Conservation (phyloP, 2,797 vertebrate genomes). For the Limosa lapponica region DNA sequence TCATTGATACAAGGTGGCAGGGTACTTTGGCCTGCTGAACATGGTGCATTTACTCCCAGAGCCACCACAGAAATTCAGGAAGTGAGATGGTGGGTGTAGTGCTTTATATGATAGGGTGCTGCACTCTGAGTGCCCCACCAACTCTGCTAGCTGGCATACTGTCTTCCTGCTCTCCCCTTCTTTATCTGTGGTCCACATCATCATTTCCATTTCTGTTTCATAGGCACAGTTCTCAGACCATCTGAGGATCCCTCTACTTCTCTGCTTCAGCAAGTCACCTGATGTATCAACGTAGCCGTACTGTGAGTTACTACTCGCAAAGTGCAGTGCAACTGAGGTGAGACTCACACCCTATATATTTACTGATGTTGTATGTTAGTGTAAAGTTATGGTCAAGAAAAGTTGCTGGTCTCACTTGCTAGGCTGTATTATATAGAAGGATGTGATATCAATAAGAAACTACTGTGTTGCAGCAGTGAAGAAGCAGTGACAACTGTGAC, state of each 20-base stretch:
- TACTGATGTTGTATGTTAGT: background rate
- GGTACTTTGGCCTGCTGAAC: background rate
- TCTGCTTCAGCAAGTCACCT: background rate
- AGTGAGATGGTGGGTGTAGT: rapidly evolving
- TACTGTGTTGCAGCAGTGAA: background rate
- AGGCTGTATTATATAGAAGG: background rate
- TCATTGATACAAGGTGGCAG: background rate
- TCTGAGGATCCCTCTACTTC: background rate
- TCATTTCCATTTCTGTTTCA: background rate
- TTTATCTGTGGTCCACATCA: background rate
- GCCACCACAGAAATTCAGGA: background rate
- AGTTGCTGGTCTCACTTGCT: background rate
- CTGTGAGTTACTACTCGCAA: background rate
- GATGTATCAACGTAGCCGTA: rapidly evolving
- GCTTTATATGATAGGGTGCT: rapidly evolving
- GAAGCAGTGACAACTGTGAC: background rate
- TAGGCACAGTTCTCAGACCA: background rate
- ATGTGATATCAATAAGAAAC: background rate
- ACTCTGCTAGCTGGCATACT: background rate
- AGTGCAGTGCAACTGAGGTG: background rate
- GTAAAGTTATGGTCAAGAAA: background rate
- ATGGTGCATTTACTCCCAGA: background rate
- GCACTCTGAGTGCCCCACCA: too few relatives aligned
- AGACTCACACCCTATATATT: background rate
- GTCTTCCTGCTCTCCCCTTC: background rate